Percentiles rank a stretch among this genome's conserved stretches.
phyloP scores from a whole-genome alignment of 1,140 invertebrate species.

The Neotoxoptera formosana region DNA sequence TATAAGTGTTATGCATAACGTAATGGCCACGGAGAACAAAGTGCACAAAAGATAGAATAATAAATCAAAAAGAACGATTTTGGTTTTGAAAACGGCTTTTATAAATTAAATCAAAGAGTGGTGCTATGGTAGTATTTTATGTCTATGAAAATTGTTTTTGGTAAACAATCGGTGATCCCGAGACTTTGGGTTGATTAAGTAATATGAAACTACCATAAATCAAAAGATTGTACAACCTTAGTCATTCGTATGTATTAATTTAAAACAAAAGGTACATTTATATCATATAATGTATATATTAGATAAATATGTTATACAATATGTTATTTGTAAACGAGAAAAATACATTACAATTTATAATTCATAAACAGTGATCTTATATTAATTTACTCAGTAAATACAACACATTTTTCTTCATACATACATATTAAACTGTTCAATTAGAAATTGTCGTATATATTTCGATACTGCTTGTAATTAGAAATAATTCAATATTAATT shows the following conservation, averaged over 20 bases:
- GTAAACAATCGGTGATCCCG: not conserved
- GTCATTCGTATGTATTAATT: not conserved
- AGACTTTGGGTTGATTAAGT: not conserved
- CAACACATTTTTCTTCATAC: not conserved
- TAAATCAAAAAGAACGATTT: not conserved
- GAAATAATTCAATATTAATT: not conserved
- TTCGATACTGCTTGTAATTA: not conserved
- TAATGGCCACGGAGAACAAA: not conserved
- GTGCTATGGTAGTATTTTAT: not conserved
- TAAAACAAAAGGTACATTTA: not conserved
- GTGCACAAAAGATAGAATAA: not conserved
- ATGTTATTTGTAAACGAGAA: not conserved
- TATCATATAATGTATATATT: not conserved
- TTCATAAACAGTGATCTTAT: too few relatives aligned
- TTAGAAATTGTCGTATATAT: not conserved
- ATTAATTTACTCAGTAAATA: not conserved
- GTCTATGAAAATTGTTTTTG: not conserved
- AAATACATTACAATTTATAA: not conserved
- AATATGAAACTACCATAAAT: not conserved
- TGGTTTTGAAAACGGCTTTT: not conserved
- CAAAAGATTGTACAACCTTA: not conserved
- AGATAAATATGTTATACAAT: not conserved
- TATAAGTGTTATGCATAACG: constrained; percentile 1
- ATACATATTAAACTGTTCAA: too few relatives aligned
- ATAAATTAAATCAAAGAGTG: not conserved